Base-by-base conservation (phyloP, 2,888 invertebrate species). In the Trissoscelio sp. region DNA sequence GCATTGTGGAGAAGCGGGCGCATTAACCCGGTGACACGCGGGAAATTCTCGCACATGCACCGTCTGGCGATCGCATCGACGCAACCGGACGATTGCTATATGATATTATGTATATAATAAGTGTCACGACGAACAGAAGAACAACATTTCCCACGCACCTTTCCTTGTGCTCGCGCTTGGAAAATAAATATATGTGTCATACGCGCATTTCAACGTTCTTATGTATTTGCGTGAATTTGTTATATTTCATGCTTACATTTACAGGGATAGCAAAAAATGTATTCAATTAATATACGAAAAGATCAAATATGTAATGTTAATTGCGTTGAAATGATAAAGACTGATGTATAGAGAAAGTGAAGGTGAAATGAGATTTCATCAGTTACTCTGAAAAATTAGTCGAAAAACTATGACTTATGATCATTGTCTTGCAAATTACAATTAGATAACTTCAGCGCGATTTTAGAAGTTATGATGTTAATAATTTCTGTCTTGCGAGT, bases 1-100 rank as follows among this genome's bases (percentile, higher is more conserved):
- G 73, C 81, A 72, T 81, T 81, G 75, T 72, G 60, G 77, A 62
- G 70, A 72, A 77, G 72, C 70, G 57, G 64, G 78, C 78, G 72
- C 77, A 81, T 81, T 81, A 81, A 81, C 81, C 81, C 77, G 77
- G 81, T 81, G 81, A 81, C 81, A 81, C 81, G 77, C 81, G 81
- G 81, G 74, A 80, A 80, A 80, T 80, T 80, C 80, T 75, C 74
- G 69, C 74, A 42, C 53, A 67, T 66, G 75, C 67, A 64, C 78
- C 77, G 77, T 77, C 77, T 77, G 77, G 77, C 69, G 77, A 69
- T 69, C 69, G 67, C 77, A 48, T 67, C 57, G 64, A 66, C 66
- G 74, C 74, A 48, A 60, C 67, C 75, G 48, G 48, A 74, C 70
- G 46, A 75, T 64, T 80, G 64, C 80, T 64, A 31, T 70, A 75